Evolutionary conservation across 2,797 vertebrate genomes (phyloP).

Genomic region (Eurystomus glaucurus): DNA sequence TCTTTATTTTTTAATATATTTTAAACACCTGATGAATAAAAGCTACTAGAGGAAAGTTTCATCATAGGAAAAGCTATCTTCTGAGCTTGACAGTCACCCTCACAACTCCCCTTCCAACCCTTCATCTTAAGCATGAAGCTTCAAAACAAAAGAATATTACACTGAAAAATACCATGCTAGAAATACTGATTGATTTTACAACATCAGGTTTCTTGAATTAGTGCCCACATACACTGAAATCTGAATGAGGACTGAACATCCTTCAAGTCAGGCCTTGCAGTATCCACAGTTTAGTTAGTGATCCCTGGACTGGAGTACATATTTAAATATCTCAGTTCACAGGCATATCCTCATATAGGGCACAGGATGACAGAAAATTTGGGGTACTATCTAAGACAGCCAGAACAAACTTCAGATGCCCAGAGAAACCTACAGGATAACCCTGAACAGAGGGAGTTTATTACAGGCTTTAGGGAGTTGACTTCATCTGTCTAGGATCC

Average conservation of each 20-base stretch:
- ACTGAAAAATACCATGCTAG: not conserved
- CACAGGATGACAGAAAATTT: not conserved
- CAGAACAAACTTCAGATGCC: not conserved
- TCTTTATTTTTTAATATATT: constrained; percentile 28
- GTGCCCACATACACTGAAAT: not conserved
- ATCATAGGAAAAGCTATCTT: not conserved
- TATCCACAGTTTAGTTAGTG: not conserved
- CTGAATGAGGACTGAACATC: not conserved
- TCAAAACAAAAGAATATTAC: not conserved
- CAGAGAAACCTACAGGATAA: not conserved
- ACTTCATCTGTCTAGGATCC: not conserved
- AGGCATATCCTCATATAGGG: not conserved
- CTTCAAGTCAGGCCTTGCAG: not conserved
- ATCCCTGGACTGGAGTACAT: not conserved
- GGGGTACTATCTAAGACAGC: not conserved
- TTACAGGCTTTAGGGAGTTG: not conserved
- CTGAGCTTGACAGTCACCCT: not conserved
- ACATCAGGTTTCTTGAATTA: not conserved
- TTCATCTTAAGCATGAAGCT: not conserved
- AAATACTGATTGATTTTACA: not conserved
- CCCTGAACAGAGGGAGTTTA: not conserved
- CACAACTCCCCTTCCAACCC: not conserved
- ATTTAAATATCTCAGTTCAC: not conserved
- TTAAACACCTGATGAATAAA: constrained; percentile 41
- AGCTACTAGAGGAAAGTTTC: not conserved